Evolutionary conservation across 1,140 invertebrate genomes (phyloP), one percentile per base, ranked within the genome.

Genomic region (Drosophila funebris): DNA sequence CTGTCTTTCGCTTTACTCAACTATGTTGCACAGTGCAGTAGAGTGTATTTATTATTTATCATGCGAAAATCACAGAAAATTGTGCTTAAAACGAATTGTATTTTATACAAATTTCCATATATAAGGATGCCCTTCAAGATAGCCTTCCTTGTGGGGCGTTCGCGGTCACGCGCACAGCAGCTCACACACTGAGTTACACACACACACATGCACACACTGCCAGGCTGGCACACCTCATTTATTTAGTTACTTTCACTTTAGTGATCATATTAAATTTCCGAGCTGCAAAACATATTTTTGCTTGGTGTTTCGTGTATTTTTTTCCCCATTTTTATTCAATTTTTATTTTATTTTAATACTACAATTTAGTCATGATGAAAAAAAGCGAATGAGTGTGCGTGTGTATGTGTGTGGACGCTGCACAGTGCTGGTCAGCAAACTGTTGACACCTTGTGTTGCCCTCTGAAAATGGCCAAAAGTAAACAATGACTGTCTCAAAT

Each of bases 241-340:
- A 68, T 73, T 61, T 60, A 73, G 78, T 87, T 87, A 87, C 82
- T 87, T 87, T 87, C 82, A 87, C 82, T 87, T 87, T 87, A 82
- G 56, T 76, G 71, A 69, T 88, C 83, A 78, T 88, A 87, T 87
- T 87, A 87, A 88, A 78, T 87, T 87, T 87, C 82, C 76, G 78
- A 87, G 78, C 78, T 82, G 78, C 79, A 85, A 85, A 85, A 78
- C 83, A 85, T 82, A 81, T 87, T 83, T 82, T 83, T 80, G 66
- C 73, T 63, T 48, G 50, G 43, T 74, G 56, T 84, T 74, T 41
- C 27, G 41, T 43, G 43, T 43, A n/a, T 46, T 52, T 76, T 73
- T 72, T 36, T 37, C 22, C 24, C 50, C 58, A 66, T 72, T 52
- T 60, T 74, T 64, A 54, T 70, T 48, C 22, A 46, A 50, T 62